Percentiles rank a stretch among this genome's conserved stretches.
phyloP scores from a whole-genome alignment of 2,888 invertebrate species.

The Drosophila helvetica region DNA sequence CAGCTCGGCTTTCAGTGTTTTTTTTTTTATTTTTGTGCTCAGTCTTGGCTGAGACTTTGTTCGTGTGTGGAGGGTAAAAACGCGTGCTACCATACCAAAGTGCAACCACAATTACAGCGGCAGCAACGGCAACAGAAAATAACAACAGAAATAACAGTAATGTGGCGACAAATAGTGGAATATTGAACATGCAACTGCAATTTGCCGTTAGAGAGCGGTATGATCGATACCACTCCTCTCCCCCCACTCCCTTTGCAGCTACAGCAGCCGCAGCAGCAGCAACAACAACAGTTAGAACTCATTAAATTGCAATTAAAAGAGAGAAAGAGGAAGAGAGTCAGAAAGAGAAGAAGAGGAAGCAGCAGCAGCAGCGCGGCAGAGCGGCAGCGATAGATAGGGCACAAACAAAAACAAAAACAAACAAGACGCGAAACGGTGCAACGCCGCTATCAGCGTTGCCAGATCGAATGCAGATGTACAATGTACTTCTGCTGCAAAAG shows the following conservation, averaged over 20 bases:
- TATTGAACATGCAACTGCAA: constrained; percentile 48
- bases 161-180: constrained; percentile 23
- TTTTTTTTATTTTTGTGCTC: constrained; percentile 72
- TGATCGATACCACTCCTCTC: constrained; percentile 20
- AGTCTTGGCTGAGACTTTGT: constrained; percentile 58
- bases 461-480: constrained; percentile 27
- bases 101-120: constrained; percentile 14
- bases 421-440: constrained; percentile 10
- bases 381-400: constrained; percentile 8
- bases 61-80: constrained; percentile 66
- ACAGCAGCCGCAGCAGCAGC: constrained; percentile 12
- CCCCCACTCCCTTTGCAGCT: too few species aligned
- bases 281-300: constrained; percentile 35
- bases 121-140: constrained; percentile 23
- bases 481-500: neutral
- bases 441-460: constrained; percentile 43
- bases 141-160: constrained; percentile 30
- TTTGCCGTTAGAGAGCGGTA: constrained; percentile 45
- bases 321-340: constrained; percentile 17
- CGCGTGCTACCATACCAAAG: constrained; percentile 25
- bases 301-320: constrained; percentile 56
- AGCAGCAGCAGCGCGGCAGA: neutral
- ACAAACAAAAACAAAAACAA: constrained; percentile 24
- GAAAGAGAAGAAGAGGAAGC: neutral
- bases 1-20: constrained; percentile 49